phyloP scores from a whole-genome alignment of 2,888 invertebrate species.

The Margaritifera margaritifera region DNA sequence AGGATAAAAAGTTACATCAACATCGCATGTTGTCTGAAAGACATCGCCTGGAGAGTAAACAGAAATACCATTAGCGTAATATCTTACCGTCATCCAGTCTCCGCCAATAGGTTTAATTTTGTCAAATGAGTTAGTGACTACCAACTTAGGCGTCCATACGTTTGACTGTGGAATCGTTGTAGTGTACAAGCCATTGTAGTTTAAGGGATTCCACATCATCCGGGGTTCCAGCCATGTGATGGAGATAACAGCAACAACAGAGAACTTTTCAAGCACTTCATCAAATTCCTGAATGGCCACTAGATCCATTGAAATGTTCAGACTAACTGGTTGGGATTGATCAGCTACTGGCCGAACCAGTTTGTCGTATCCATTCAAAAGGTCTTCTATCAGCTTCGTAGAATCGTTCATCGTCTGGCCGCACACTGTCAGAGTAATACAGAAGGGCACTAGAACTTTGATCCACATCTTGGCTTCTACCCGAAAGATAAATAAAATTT shows the following conservation, averaged over 20 bases:
- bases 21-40: conserved; percentile 14
- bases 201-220: conserved; percentile 24
- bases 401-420: conserved; percentile 13
- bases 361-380: conserved; percentile 17
- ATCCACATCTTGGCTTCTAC: too few species aligned
- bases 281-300: conserved; percentile 34
- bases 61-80: conserved; percentile 11
- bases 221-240: conserved; percentile 28
- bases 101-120: conserved; percentile 19
- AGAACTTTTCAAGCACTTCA: conserved; percentile 31
- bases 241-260: conserved; percentile 20
- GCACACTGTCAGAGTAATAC: too few species aligned
- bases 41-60: conserved; percentile 22
- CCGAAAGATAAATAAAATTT: too few species aligned
- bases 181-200: conserved; percentile 12
- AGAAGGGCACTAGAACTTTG: too few species aligned
- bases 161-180: conserved; percentile 6
- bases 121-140: conserved; percentile 20
- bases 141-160: conserved; percentile 30
- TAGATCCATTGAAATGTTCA: conserved; percentile 24
- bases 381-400: conserved; percentile 5
- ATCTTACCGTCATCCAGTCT: conserved; percentile 14
- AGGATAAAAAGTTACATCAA: conserved; percentile 30
- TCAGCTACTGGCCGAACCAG: conserved; percentile 12
- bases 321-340: conserved; percentile 15